phyloP scores from a whole-genome alignment of 1,140 invertebrate species.

The Drosophila yakuba region DNA sequence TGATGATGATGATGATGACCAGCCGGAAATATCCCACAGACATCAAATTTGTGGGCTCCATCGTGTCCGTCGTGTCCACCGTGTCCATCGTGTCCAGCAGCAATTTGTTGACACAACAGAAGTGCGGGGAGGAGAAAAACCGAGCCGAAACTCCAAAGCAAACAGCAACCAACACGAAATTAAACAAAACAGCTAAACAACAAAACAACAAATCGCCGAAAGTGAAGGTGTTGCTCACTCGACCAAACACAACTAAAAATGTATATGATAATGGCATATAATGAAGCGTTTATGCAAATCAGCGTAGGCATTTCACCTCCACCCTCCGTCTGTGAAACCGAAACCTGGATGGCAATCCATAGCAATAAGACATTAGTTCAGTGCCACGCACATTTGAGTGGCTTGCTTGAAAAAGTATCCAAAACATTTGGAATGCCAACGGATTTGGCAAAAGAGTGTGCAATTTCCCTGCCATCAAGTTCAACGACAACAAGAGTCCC shows the following conservation, averaged over 20 bases:
- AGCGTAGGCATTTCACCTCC: slow-evolving; percentile 36
- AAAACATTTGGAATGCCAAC: too few relatives aligned
- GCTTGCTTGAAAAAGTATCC: too few relatives aligned
- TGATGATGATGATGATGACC: slow-evolving; percentile 19
- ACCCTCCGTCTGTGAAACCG: neutral
- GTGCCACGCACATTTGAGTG: neutral
- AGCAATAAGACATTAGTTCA: slow-evolving; percentile 13
- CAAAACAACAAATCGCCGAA: slow-evolving; percentile 47
- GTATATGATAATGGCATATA: slow-evolving; percentile 66
- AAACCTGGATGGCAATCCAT: neutral
- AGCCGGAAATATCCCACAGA: slow-evolving; percentile 38
- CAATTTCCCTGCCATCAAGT: too few relatives aligned
- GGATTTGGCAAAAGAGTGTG: too few relatives aligned
- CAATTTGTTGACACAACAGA: slow-evolving; percentile 38
- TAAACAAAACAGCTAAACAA: slow-evolving; percentile 13
- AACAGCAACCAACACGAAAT: slow-evolving; percentile 23
- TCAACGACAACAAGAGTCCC: too few relatives aligned
- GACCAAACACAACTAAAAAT: slow-evolving; percentile 32
- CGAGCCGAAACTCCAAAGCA: slow-evolving; percentile 2
- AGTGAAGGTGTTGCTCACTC: slow-evolving; percentile 59
- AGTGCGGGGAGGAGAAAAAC: neutral
- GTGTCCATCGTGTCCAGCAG: slow-evolving; percentile 21
- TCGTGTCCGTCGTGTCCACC: neutral
- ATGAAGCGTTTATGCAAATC: slow-evolving; percentile 71
- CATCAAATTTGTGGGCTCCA: slow-evolving; percentile 18